phyloP scores from a whole-genome alignment of 64 coral and sea anemone genomes.

The Pocillopora damicornis region DNA sequence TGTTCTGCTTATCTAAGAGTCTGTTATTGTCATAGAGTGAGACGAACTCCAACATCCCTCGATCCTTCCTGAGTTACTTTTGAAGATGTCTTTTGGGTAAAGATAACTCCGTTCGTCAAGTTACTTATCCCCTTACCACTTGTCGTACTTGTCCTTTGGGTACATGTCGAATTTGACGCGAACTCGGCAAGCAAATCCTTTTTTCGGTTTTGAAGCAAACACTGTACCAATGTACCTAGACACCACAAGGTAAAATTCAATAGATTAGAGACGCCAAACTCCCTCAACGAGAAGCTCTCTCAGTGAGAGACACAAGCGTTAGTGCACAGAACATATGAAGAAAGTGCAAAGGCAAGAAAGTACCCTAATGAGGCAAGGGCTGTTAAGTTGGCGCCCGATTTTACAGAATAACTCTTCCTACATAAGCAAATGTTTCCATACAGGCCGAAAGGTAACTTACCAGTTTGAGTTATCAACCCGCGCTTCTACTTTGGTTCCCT shows the following conservation, averaged over 20 bases:
- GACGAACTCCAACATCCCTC: too few species aligned
- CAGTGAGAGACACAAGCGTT: too few species aligned
- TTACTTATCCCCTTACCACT: slow-evolving; percentile 44
- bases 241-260: not conserved
- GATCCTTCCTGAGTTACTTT: not conserved
- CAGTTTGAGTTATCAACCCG: slow-evolving; percentile 14
- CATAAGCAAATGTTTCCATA: too few species aligned
- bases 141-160: slow-evolving; percentile 73
- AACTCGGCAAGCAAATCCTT: slow-evolving; percentile 6
- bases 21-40: too few species aligned
- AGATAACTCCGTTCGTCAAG: not conserved
- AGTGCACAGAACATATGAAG: not conserved
- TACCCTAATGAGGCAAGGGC: too few species aligned
- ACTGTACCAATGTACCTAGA: slow-evolving; percentile 32
- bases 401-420: too few species aligned
- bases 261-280: not conserved
- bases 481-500: slow-evolving; percentile 3
- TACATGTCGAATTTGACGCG: slow-evolving; percentile 60
- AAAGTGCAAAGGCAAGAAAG: too few species aligned
- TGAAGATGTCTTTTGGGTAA: not conserved
- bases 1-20: too few species aligned
- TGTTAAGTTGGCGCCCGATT: too few species aligned
- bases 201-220: slow-evolving; percentile 18
- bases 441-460: not conserved
- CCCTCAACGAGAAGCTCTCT: not conserved